Evolutionary conservation across 2,888 invertebrate species (phyloP).

Genomic region (Drosophila picticornis): DNA sequence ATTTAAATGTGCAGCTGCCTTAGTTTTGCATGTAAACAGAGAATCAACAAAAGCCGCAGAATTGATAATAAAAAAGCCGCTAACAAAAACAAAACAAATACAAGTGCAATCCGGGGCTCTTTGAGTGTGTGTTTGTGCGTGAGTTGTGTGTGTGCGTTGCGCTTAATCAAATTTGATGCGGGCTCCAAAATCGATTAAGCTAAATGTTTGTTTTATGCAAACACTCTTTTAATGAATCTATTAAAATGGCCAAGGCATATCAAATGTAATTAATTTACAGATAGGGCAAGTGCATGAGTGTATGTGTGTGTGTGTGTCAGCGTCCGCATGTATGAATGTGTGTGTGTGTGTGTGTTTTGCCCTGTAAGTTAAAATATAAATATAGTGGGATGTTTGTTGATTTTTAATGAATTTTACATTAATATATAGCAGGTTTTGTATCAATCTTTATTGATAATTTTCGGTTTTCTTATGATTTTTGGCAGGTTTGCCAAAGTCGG

Average conservation of each 20-base stretch:
- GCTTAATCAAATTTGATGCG: conserved; percentile 60
- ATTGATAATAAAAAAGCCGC: conserved; percentile 68
- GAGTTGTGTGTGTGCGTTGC: conserved; percentile 26
- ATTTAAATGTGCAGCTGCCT: not conserved
- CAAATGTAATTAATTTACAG: conserved; percentile 38
- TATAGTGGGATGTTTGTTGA: not conserved
- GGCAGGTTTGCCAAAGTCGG: conserved; percentile 12
- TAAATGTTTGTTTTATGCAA: conserved; percentile 52
- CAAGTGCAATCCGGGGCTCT: conserved; percentile 34
- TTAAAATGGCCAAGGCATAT: conserved; percentile 35
- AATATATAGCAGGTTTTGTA: not conserved
- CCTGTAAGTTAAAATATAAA: not conserved
- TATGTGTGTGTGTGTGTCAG: not conserved
- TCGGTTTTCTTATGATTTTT: not conserved
- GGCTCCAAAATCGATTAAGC: conserved; percentile 54
- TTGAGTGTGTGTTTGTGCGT: not conserved
- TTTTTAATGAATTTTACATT: not conserved
- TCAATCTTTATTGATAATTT: conserved; percentile 38
- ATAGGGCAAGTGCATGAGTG: not conserved
- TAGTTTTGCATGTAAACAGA: not conserved
- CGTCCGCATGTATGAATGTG: conserved; percentile 1
- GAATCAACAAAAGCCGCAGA: conserved; percentile 13
- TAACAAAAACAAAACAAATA: conserved; percentile 79
- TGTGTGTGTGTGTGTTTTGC: not conserved
- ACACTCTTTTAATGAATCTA: conserved; percentile 33